A percentile compares a stretch with the other conserved stretches of the same genome.
phyloP scores from a whole-genome alignment of 2,113 vertebrate genomes.

The Carassius auratus region DNA sequence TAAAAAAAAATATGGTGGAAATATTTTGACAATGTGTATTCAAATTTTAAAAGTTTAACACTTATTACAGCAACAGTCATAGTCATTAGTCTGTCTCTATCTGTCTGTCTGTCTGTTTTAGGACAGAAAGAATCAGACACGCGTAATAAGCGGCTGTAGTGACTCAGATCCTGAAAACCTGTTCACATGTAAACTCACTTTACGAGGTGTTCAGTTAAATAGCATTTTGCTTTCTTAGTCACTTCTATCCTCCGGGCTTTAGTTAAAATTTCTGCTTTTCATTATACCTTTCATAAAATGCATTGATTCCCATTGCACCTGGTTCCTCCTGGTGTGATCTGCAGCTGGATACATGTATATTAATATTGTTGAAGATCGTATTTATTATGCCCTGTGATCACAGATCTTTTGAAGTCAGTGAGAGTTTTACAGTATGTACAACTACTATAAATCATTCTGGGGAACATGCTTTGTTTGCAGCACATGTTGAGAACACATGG shows the following conservation, averaged over 20 bases:
- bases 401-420: neutral
- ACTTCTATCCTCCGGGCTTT: neutral
- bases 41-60: neutral
- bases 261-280: neutral
- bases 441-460: neutral
- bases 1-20: too few species aligned
- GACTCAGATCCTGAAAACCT: slow-evolving; percentile 11
- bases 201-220: neutral
- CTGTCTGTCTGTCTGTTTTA: too few species aligned
- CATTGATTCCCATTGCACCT: neutral
- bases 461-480: neutral
- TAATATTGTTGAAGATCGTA: neutral
- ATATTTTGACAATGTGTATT: neutral
- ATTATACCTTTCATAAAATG: neutral
- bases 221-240: slow-evolving; percentile 15
- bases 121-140: neutral
- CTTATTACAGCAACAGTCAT: neutral
- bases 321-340: neutral
- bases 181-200: slow-evolving; percentile 24
- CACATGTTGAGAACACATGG: slow-evolving; percentile 4
- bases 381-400: neutral
- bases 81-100: too few species aligned
- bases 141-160: neutral
- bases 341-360: neutral
- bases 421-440: neutral